Evolutionary conservation across 2,797 vertebrate species (phyloP), one percentile per base, ranked within the genome.

Genomic region (Hirundo rustica): DNA sequence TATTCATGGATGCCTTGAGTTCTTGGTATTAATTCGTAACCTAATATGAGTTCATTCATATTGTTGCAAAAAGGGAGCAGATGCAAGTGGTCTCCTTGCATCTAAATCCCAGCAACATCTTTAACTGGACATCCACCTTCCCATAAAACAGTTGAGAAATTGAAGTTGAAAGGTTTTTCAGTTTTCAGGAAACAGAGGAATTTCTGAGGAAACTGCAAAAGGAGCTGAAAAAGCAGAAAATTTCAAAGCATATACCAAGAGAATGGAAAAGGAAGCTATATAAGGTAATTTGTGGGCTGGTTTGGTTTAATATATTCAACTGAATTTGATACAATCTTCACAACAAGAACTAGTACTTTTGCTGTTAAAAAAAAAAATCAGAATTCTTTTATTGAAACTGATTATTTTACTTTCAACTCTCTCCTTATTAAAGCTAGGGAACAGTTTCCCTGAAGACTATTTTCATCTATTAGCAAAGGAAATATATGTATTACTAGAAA

Each of bases 381-480:
- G 42, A 95, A 85, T 53, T 67, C 9, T 80, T 91, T 84, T 70
- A 78, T 66, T 84, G 62, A 75, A 92, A 73, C 26, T 55, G 29
- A 82, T 93, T 75, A 57, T 86, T 95, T 96, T 74, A 30, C 78
- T 95, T 94, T 91, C 45, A 95, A 80, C 51, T 85, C 18, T 75
- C 27, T 81, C 40, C 40, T 93, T 93, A 94, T 95, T 94, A 89
- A 87, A 89, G 36, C 18, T 60, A 85, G 71, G 42, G 48, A 96
- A 75, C 17, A 36, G 16, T 89, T 91, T 91, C 44, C 62, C 70
- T 66, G 10, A 85, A 90, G 77, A 82, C 16, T n/a, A 87, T 82
- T 91, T 94, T 78, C 89, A 91, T 93, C 80, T 82, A 79, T 93
- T 95, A 94, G 81, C 51, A 76, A 76, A 96, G 51, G 53, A 92